Percentiles rank a stretch among this genome's conserved stretches.
Evolutionary conservation across 2,797 vertebrate species (phyloP).

Genomic region (Eupleurogrammus muticus): DNA sequence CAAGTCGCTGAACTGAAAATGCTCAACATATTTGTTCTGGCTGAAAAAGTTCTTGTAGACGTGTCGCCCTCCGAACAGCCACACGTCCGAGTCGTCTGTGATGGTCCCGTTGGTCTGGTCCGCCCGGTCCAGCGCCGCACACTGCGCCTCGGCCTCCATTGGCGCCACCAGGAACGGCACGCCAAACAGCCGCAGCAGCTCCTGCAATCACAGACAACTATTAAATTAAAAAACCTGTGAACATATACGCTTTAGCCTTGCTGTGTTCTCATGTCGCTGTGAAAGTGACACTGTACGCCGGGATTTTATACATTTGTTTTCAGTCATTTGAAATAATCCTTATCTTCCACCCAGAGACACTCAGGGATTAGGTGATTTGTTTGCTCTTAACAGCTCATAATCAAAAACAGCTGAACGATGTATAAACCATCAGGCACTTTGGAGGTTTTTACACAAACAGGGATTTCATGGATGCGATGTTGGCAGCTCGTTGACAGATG

Average conservation of each 20-base stretch:
- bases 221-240: background rate
- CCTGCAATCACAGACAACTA: constrained; percentile 79
- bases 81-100: constrained; percentile 97
- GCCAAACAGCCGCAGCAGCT: constrained; percentile 93
- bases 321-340: background rate
- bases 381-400: constrained; percentile 36
- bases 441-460: background rate
- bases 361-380: background rate
- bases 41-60: constrained; percentile 99
- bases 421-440: constrained; percentile 10
- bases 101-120: constrained; percentile 97
- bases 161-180: constrained; percentile 94
- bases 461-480: background rate
- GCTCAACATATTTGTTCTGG: constrained; percentile 92
- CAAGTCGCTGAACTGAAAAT: constrained; percentile 92
- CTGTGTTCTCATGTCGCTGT: background rate
- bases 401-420: constrained; percentile 1
- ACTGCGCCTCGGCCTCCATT: constrained; percentile 97
- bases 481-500: constrained; percentile 23
- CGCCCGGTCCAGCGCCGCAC: constrained; percentile 89
- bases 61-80: constrained; percentile 96
- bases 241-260: fast-evolving
- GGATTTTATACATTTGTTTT: background rate
- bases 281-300: background rate
- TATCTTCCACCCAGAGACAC: background rate